A percentile compares a stretch with the other conserved stretches of the same genome.
phyloP scores from a whole-genome alignment of 1,140 invertebrate species.

The Mactra quadrangularis region DNA sequence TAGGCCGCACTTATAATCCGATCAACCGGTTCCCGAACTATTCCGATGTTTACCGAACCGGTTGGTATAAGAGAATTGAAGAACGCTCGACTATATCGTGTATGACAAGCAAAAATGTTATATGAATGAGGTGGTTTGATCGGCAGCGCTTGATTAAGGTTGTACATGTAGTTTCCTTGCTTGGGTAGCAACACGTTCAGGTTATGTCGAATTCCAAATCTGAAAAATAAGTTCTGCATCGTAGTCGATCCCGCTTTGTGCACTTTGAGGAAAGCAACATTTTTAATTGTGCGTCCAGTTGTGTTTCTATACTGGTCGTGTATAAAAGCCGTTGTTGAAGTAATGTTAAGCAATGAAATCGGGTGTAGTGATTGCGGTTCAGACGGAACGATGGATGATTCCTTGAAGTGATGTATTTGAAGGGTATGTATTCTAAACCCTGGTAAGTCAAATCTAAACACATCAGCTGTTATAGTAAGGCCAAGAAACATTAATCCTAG shows the following conservation, averaged over 20 bases:
- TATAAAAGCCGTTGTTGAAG: too few relatives aligned
- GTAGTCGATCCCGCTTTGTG: constrained; percentile 85
- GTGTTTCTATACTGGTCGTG: too few relatives aligned
- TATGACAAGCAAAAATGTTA: constrained; percentile 54
- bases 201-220: constrained; percentile 84
- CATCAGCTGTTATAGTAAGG: too few relatives aligned
- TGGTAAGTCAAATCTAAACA: too few relatives aligned
- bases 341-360: too few relatives aligned
- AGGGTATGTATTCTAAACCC: too few relatives aligned
- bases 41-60: constrained; percentile 65
- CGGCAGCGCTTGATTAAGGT: not conserved
- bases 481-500: too few relatives aligned
- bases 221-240: constrained; percentile 84
- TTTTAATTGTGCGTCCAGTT: too few relatives aligned
- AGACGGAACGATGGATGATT: too few relatives aligned
- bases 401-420: too few relatives aligned
- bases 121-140: constrained; percentile 22
- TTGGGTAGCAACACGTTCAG: constrained; percentile 83
- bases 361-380: too few relatives aligned
- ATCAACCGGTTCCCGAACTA: constrained; percentile 68
- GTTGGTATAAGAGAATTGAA: constrained; percentile 59
- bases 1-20: constrained; percentile 64
- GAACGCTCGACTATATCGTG: constrained; percentile 53
- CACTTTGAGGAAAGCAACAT: constrained; percentile 62
- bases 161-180: constrained; percentile 17